A percentile compares a stretch with the other conserved stretches of the same genome.
Conservation (phyloP, 1,140 invertebrate species). For the Apis florea region DNA sequence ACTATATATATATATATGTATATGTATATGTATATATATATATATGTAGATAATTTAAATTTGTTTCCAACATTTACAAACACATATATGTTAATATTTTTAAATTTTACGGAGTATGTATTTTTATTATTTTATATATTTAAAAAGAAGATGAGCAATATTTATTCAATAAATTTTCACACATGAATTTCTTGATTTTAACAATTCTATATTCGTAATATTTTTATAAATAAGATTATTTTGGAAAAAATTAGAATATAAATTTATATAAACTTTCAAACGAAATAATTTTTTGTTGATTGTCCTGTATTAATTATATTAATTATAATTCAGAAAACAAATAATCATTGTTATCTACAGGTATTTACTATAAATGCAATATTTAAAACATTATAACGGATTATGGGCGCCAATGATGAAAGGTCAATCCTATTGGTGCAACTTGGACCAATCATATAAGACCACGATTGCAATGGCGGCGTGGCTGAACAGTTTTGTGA, state of each 20-base stretch:
- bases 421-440: conserved; percentile 13
- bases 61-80: background rate
- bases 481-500: conserved; percentile 72
- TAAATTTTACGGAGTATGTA: background rate
- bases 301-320: background rate
- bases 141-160: background rate
- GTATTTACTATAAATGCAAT: background rate
- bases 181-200: conserved; percentile 10
- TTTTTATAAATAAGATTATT: background rate
- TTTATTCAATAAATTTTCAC: conserved; percentile 9
- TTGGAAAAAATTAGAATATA: no score
- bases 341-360: background rate
- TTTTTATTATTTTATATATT: conserved; percentile 4
- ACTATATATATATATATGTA: no score
- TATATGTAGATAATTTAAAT: background rate
- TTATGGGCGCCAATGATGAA: background rate
- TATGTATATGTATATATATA: no score
- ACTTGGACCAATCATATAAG: conserved; percentile 71
- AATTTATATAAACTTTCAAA: background rate
- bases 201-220: background rate
- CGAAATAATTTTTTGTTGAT: background rate
- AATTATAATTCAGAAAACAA: background rate
- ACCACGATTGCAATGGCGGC: conserved; percentile 80
- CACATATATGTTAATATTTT: background rate
- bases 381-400: background rate